Evolutionary conservation across 35 echinoderm and acorn worm genomes (phyloP), one percentile per base, ranked within the genome.

Genomic region (Acanthaster planci): DNA sequence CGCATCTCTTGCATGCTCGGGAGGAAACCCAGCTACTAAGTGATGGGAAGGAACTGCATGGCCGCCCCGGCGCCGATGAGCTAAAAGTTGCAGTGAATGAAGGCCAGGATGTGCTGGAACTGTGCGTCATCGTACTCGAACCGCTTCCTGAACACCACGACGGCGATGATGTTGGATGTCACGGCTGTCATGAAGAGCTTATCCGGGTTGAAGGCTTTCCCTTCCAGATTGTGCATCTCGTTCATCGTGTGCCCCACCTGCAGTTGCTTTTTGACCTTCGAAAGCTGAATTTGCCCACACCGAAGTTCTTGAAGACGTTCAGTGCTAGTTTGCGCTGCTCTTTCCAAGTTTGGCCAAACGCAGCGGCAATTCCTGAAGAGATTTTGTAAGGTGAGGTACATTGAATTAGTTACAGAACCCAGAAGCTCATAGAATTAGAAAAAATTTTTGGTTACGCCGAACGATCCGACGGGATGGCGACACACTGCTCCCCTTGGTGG

Each of bases 201-300:
- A 23, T 29, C 76, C 0, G 90, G 90, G 38, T 88, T 77, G 52
- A 87, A 92, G 6, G 64, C 44, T n/a, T 82, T 58, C 17, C 47
- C 37, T 22, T 84, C 55, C 34, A 78, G 12, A 0, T 76, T 67
- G 15, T 80, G 37, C 34, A 93, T 68, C 39, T 78, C 76, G 0
- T 52, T 9, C 21, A 82, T 57, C 31, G 90, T 40, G 27, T 83
- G 18, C 0, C 36, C 17, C 7, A 87, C 84, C 77, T 97, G n/a
- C 94, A 15, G 87, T 87, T 18, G 80, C 79, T 18, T 93, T 84
- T 23, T 80, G 81, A 21, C 80, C 82, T 76, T 97, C 91, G 36
- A n/a, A 97, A 86, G 67, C 85, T 90, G 5, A 40, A 84, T 40
- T 90, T 97, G 10, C 94, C 94, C 36, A 97, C 87, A 37, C 94